Conservation (phyloP, 2,797 vertebrate species). For the Chanos chanos region DNA sequence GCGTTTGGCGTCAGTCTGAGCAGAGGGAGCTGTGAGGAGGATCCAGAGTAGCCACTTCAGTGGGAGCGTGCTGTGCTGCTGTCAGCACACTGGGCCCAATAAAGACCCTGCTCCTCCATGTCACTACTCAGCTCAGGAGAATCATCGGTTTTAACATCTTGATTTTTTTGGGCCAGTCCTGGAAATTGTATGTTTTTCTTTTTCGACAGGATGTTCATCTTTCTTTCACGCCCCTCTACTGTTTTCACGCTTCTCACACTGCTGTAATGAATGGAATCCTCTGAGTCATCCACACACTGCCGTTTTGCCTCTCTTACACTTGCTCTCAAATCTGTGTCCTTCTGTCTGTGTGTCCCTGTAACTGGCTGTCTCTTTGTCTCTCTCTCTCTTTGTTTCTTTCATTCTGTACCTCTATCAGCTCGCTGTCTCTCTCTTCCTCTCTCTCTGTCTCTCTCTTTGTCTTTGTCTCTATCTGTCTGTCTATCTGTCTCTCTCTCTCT, state of each 20-base stretch:
- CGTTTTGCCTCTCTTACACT: background rate
- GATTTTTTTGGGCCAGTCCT: too few relatives aligned
- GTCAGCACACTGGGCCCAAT: slow-evolving; percentile 9
- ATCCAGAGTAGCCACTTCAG: slow-evolving; percentile 13
- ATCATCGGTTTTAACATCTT: too few relatives aligned
- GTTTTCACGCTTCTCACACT: too few relatives aligned
- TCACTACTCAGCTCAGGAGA: too few relatives aligned
- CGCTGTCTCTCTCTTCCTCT: background rate
- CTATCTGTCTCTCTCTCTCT: background rate
- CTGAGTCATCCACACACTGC: background rate
- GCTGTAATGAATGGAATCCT: too few relatives aligned
- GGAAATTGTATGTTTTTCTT: too few relatives aligned
- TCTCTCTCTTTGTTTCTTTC: too few relatives aligned
- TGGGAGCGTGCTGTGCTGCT: background rate
- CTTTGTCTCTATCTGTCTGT: background rate
- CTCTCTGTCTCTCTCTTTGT: background rate
- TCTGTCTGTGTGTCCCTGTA: background rate
- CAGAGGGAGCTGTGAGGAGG: background rate
- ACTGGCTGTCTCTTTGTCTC: background rate
- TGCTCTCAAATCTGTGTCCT: background rate
- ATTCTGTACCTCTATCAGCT: background rate
- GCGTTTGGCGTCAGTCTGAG: background rate
- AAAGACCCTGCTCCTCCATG: too few relatives aligned
- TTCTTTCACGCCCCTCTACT: too few relatives aligned
- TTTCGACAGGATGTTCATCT: too few relatives aligned